Percentiles rank a stretch among this genome's conserved stretches.
These are phyloP conservation scores for Diglossa cyanea DNA, from an alignment of 2,797 vertebrate genomes.

Conservation along the genomic window DNA sequence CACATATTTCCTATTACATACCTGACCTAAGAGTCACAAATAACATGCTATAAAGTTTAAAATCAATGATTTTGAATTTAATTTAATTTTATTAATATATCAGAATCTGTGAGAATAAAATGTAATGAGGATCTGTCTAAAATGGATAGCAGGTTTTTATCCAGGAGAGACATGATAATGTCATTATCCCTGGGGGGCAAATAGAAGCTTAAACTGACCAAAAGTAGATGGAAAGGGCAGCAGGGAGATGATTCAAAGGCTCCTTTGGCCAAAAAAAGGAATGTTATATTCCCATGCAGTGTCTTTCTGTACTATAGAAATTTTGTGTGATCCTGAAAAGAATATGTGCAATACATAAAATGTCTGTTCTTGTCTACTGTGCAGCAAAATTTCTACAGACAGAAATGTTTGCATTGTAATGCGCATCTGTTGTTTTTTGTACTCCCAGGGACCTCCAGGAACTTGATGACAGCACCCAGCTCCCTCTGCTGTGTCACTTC, in stretches of 20 bases:
- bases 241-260: background rate
- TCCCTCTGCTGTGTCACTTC: constrained; percentile 97
- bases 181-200: background rate
- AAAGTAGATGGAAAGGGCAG: background rate
- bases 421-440: background rate
- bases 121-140: background rate
- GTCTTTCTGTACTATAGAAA: background rate
- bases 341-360: background rate
- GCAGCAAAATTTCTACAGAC: background rate
- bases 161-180: background rate
- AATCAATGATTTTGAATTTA: background rate
- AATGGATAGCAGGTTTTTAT: background rate
- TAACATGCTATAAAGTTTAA: background rate
- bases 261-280: background rate
- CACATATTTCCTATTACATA: background rate
- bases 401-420: background rate
- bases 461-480: constrained; percentile 94
- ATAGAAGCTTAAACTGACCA: background rate
- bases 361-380: background rate
- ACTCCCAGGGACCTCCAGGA: constrained; percentile 91
- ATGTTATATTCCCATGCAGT: background rate
- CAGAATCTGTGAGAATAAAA: background rate
- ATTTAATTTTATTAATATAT: background rate
- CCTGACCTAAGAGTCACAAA: background rate
- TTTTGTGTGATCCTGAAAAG: background rate